Evolutionary conservation across 2,888 invertebrate species (phyloP).

Genomic region (Amphimallon solstitiale): DNA sequence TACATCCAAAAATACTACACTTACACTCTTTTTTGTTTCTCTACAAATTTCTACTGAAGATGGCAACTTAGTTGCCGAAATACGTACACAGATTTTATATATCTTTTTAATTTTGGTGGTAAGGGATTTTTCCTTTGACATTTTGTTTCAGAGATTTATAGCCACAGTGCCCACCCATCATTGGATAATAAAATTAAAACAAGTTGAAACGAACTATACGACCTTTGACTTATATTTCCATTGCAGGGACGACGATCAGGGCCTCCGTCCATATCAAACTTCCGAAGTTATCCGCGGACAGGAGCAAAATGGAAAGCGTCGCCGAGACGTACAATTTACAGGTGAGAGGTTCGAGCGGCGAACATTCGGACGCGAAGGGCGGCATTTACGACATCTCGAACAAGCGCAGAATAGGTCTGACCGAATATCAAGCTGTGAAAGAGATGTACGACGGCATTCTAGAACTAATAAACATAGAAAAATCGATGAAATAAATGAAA

Average conservation of each 20-base stretch:
- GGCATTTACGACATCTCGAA: conserved; percentile 75
- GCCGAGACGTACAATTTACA: conserved; percentile 71
- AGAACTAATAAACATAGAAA: conserved; percentile 69
- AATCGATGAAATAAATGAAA: conserved; percentile 31
- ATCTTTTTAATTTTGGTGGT: too few relatives aligned
- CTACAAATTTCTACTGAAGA: too few relatives aligned
- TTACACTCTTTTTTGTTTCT: too few relatives aligned
- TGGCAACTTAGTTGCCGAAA: too few relatives aligned
- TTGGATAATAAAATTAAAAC: too few relatives aligned
- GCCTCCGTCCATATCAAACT: conserved; percentile 77
- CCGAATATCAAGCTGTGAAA: conserved; percentile 71
- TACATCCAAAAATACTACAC: too few relatives aligned
- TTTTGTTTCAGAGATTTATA: too few relatives aligned
- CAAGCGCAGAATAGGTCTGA: conserved; percentile 73
- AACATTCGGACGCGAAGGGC: conserved; percentile 70
- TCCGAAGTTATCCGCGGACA: conserved; percentile 68
- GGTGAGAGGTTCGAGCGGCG: conserved; percentile 69
- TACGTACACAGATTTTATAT: too few relatives aligned
- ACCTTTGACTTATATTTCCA: too few relatives aligned
- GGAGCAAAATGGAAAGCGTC: conserved; percentile 66
- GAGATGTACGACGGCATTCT: conserved; percentile 73
- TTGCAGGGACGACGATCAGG: conserved; percentile 73
- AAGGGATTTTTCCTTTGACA: too few relatives aligned
- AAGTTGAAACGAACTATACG: too few relatives aligned
- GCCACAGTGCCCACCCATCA: too few relatives aligned